A percentile compares a stretch with the other conserved stretches of the same genome.
Evolutionary conservation across 2,797 vertebrate species (phyloP).

Genomic region (Sebastes matsubarae): DNA sequence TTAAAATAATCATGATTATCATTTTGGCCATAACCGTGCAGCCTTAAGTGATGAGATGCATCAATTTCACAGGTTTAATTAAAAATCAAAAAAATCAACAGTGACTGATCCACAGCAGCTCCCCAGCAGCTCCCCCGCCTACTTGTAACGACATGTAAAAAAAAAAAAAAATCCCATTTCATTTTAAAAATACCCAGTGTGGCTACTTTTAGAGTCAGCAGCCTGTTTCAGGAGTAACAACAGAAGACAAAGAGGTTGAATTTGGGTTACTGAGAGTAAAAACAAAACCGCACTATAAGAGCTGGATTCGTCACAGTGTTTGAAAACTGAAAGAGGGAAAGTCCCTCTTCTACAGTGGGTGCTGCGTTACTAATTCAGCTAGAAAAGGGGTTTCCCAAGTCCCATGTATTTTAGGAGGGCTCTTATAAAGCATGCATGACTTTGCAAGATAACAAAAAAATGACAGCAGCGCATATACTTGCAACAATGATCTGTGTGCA

Average conservation of each 20-base stretch:
- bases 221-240: background rate
- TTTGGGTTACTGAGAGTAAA: constrained; percentile 26
- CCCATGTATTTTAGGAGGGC: constrained; percentile 8
- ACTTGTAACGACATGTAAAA: background rate
- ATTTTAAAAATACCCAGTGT: background rate
- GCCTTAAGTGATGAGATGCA: background rate
- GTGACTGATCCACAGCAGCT: background rate
- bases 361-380: constrained; percentile 37
- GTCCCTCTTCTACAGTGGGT: constrained; percentile 32
- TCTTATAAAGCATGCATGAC: constrained; percentile 31
- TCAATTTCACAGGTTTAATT: background rate
- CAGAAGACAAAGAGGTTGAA: background rate
- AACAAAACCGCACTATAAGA: constrained; percentile 1
- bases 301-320: background rate
- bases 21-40: too few relatives aligned
- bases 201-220: background rate
- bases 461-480: background rate
- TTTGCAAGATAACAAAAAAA: constrained; percentile 20
- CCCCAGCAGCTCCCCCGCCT: background rate
- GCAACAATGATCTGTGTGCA: background rate
- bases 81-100: background rate
- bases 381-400: constrained; percentile 45
- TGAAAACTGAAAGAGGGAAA: constrained; percentile 50
- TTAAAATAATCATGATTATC: too few relatives aligned
- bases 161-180: background rate